phyloP scores from a whole-genome alignment of 2,113 vertebrate genomes.

The Sisor rabdophorus region DNA sequence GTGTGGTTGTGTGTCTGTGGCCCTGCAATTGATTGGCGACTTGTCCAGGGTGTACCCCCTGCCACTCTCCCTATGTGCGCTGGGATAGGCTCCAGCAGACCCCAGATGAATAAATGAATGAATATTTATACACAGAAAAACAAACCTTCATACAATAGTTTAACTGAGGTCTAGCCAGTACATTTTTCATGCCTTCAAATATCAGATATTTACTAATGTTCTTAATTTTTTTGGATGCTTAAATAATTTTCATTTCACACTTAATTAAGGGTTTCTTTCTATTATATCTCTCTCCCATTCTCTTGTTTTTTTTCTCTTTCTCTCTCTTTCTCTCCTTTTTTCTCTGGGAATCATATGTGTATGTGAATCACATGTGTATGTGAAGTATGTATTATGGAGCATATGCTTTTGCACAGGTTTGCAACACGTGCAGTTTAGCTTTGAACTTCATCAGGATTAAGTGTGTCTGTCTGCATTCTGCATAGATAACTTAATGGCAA shows the following conservation, averaged over 20 bases:
- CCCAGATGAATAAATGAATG: too few species aligned
- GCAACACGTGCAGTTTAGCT: constrained; percentile 62
- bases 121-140: not conserved
- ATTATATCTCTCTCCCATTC: not conserved
- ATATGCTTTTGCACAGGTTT: constrained; percentile 60
- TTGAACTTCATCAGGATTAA: constrained; percentile 63
- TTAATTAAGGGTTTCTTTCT: too few species aligned
- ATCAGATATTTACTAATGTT: not conserved
- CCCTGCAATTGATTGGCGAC: too few species aligned
- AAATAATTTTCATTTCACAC: not conserved
- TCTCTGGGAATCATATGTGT: constrained; percentile 26
- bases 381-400: constrained; percentile 8
- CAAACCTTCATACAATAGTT: too few species aligned
- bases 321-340: constrained; percentile 24
- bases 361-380: constrained; percentile 7
- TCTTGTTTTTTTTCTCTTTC: not conserved
- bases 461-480: constrained; percentile 55
- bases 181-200: not conserved
- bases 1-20: too few species aligned
- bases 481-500: constrained; percentile 24
- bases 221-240: not conserved
- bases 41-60: too few species aligned
- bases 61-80: too few species aligned
- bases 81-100: too few species aligned
- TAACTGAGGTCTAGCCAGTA: too few species aligned